Evolutionary conservation across 2,888 invertebrate genomes (phyloP).

Genomic region (Pristionchus exspectatus): DNA sequence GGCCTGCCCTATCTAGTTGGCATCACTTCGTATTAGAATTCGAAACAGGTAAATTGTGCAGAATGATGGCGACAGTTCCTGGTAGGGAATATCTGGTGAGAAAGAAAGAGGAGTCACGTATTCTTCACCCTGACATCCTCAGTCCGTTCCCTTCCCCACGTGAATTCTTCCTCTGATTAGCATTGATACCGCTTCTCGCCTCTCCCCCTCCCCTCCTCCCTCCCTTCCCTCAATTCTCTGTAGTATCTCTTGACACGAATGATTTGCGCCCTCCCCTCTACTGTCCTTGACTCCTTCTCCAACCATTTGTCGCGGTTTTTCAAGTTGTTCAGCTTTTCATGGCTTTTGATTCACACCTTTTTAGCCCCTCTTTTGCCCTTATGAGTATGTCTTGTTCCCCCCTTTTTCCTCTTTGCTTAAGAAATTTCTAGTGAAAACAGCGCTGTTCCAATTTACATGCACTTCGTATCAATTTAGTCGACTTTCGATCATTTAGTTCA

Average conservation of each 20-base stretch:
- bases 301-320: constrained; percentile 17
- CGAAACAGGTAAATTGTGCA: too few relatives aligned
- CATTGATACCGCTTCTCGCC: constrained; percentile 34
- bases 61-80: too few relatives aligned
- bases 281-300: constrained; percentile 39
- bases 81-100: too few relatives aligned
- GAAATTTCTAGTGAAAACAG: not conserved
- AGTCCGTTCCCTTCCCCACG: not conserved
- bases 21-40: too few relatives aligned
- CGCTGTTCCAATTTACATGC: constrained; percentile 35
- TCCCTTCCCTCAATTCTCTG: not conserved
- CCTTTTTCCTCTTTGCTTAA: not conserved
- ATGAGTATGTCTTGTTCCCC: not conserved
- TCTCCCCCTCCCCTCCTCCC: not conserved
- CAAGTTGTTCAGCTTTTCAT: not conserved
- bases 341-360: not conserved
- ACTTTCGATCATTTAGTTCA: not conserved
- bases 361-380: not conserved
- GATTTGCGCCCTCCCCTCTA: not conserved
- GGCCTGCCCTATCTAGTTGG: too few relatives aligned
- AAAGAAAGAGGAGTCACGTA: too few relatives aligned
- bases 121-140: not conserved
- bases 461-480: constrained; percentile 34
- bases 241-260: constrained; percentile 43
- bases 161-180: constrained; percentile 1